Evolutionary conservation across 2,888 invertebrate genomes (phyloP).

Genomic region (Orthonevra nobilis): DNA sequence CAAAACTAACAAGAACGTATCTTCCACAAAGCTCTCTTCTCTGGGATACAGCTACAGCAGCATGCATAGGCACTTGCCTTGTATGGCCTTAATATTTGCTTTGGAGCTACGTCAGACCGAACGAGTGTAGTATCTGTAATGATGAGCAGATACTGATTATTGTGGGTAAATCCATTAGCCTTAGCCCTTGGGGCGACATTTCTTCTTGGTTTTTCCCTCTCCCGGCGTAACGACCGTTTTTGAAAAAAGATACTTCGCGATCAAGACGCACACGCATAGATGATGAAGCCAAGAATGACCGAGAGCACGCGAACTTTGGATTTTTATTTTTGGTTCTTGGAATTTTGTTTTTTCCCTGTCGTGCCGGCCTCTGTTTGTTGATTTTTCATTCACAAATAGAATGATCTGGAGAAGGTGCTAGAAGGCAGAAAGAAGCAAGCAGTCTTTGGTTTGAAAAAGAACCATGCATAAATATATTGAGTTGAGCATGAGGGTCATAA

Average conservation of each 20-base stretch:
- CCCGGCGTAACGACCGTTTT: background rate
- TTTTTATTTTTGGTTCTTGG: no score
- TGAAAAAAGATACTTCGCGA: constrained; percentile 30
- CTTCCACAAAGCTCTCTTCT: constrained; percentile 16
- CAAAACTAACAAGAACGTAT: no score
- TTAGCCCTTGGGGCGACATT: constrained; percentile 38
- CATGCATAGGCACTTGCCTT: background rate
- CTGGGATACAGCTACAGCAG: background rate
- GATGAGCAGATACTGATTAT: constrained; percentile 7
- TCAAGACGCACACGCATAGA: constrained; percentile 10
- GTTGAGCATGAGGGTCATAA: background rate
- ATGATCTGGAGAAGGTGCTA: background rate
- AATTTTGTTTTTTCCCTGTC: background rate
- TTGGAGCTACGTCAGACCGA: background rate
- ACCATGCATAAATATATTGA: constrained; percentile 1
- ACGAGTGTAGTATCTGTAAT: background rate
- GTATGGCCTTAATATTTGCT: constrained; percentile 28
- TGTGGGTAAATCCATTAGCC: constrained; percentile 39
- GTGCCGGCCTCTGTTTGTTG: background rate
- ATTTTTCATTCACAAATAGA: constrained; percentile 8
- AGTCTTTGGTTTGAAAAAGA: background rate
- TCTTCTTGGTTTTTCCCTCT: background rate
- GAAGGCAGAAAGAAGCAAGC: background rate
- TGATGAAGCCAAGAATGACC: no score
- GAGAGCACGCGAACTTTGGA: constrained; percentile 28